Conservation (phyloP, 2,888 invertebrate species). For the Pharmacophagus antenor region DNA sequence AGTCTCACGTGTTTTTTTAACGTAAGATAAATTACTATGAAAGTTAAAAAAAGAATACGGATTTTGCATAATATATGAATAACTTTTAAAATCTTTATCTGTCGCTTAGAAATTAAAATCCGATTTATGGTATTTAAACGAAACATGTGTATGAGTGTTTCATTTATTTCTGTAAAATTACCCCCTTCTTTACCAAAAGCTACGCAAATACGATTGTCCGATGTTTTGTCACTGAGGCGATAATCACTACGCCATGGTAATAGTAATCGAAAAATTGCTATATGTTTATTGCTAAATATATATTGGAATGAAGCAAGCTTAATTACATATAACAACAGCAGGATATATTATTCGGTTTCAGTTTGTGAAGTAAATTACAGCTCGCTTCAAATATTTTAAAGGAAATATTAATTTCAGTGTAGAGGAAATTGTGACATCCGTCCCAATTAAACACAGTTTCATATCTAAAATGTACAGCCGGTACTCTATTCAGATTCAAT, state of each 20-base stretch:
- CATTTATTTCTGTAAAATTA: too few species aligned
- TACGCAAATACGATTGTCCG: too few species aligned
- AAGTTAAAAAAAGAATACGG: not conserved
- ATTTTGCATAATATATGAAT: too few species aligned
- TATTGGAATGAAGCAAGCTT: slow-evolving; percentile 4
- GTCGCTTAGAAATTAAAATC: too few species aligned
- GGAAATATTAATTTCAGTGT: slow-evolving; percentile 29
- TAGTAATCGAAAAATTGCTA: too few species aligned
- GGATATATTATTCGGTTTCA: slow-evolving; percentile 20
- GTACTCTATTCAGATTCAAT: slow-evolving; percentile 1
- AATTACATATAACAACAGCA: slow-evolving; percentile 6
- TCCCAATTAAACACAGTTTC: slow-evolving; percentile 17
- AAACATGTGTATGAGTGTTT: too few species aligned
- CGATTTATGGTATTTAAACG: too few species aligned
- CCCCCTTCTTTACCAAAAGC: too few species aligned
- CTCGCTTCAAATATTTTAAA: slow-evolving; percentile 20
- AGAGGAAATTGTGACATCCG: slow-evolving; percentile 25
- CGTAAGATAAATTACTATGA: not conserved
- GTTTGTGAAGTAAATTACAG: slow-evolving; percentile 9
- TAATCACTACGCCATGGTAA: too few species aligned
- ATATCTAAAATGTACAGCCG: slow-evolving; percentile 17
- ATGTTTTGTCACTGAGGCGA: too few species aligned
- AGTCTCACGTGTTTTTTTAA: not conserved
- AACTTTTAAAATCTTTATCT: too few species aligned
- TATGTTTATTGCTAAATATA: not conserved